These are phyloP conservation scores for Dryobates pubescens DNA, from an alignment of 2,797 vertebrate genomes.

Conservation along the genomic window DNA sequence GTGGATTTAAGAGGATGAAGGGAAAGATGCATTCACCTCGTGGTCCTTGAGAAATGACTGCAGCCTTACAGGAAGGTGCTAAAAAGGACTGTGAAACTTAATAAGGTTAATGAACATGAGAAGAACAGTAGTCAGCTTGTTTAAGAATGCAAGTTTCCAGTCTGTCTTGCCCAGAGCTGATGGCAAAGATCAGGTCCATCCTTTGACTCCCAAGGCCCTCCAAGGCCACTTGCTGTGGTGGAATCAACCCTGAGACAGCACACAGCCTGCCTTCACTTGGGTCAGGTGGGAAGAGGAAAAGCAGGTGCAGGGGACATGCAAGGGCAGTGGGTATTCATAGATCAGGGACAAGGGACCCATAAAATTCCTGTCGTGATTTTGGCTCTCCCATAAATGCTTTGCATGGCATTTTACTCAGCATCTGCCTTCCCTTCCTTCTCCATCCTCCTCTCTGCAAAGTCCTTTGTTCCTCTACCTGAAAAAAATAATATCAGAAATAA, in stretches of 20 bases:
- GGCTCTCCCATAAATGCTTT: not conserved
- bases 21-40: not conserved
- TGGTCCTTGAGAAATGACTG: accelerated
- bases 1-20: not conserved
- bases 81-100: not conserved
- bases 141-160: not conserved
- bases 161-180: not conserved
- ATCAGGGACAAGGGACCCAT: not conserved
- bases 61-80: not conserved
- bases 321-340: not conserved
- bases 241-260: not conserved
- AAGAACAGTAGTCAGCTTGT: not conserved
- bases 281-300: not conserved
- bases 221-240: not conserved
- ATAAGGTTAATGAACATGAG: not conserved
- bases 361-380: not conserved
- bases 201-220: not conserved
- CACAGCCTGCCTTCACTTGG: not conserved
- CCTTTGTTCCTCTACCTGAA: not conserved
- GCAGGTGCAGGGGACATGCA: not conserved
- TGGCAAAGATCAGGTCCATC: not conserved
- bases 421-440: not conserved
- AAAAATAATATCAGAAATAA: not conserved
- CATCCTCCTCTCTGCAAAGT: not conserved
- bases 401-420: not conserved